These are phyloP conservation scores for Ptychodera flava DNA, from an alignment of 35 echinoderm and acorn worm species.

Conservation along the genomic window DNA sequence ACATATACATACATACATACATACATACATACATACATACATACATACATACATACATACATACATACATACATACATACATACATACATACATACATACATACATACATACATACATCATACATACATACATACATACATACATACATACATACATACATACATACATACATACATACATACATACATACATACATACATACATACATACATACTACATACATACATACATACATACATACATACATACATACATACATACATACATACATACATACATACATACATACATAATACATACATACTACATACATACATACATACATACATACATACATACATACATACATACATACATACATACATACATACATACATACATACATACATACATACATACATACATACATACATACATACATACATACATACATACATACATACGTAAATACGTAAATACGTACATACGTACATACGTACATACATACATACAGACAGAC, in stretches of 20 bases:
- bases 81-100: neutral
- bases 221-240: neutral
- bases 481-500: neutral
- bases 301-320: neutral
- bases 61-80: neutral
- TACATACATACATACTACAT: neutral
- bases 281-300: neutral
- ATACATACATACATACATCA: neutral
- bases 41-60: neutral
- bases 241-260: neutral
- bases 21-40: neutral
- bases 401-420: neutral
- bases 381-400: neutral
- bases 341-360: neutral
- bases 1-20: neutral
- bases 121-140: neutral
- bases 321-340: neutral
- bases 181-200: neutral
- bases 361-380: neutral
- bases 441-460: neutral
- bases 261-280: neutral
- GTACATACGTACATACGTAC: neutral
- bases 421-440: neutral
- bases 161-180: neutral
- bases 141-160: neutral